These are phyloP conservation scores for Gnathonemus echidnorhynchus DNA, from an alignment of 2,113 vertebrate genomes.

Conservation along the genomic window DNA sequence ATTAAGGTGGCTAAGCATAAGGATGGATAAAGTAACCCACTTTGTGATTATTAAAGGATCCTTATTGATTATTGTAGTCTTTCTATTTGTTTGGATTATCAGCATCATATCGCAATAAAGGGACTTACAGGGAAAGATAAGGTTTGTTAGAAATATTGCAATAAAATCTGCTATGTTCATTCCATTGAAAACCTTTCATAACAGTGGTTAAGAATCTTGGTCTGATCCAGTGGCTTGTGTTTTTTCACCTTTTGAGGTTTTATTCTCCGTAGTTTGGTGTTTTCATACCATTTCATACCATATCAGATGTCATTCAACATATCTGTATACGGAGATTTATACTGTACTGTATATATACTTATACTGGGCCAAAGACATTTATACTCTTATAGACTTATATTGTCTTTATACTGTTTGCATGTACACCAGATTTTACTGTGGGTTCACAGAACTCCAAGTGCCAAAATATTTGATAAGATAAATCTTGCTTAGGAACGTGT, in stretches of 20 bases:
- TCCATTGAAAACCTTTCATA: background rate
- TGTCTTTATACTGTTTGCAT: background rate
- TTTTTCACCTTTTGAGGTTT: background rate
- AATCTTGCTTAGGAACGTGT: background rate
- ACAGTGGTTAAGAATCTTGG: background rate
- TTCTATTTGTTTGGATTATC: background rate
- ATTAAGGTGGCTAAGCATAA: background rate
- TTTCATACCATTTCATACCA: background rate
- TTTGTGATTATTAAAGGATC: background rate
- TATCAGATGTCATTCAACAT: background rate
- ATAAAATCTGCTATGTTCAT: background rate
- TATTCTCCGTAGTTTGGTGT: background rate
- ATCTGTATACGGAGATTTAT: background rate
- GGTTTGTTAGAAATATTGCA: background rate
- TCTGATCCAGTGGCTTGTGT: background rate
- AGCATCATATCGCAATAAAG: background rate
- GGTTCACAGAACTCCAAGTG: background rate
- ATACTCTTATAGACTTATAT: background rate
- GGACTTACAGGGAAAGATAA: background rate
- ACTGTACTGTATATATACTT: background rate
- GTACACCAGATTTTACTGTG: background rate
- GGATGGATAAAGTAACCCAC: background rate
- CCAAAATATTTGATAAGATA: background rate
- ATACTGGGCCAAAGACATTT: background rate
- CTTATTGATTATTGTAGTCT: background rate